Conservation (phyloP, 2,888 invertebrate genomes). For the Steromphala cineraria region DNA sequence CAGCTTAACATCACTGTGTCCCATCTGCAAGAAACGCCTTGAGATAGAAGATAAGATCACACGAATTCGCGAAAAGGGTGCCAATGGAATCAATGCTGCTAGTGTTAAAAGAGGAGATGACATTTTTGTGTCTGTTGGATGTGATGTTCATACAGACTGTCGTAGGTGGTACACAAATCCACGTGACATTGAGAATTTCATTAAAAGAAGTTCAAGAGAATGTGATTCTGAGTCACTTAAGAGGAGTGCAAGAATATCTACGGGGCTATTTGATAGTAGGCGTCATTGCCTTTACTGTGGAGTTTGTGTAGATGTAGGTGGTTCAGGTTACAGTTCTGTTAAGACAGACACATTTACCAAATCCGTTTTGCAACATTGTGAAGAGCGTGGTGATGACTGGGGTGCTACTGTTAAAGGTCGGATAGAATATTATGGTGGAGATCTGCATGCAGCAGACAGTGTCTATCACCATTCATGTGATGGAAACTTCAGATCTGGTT, state of each 20-base stretch:
- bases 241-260: conserved; percentile 19
- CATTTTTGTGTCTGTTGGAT: conserved; percentile 4
- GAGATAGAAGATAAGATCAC: neutral
- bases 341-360: neutral
- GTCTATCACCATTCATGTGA: conserved; percentile 31
- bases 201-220: neutral
- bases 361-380: neutral
- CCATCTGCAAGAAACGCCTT: conserved; percentile 6
- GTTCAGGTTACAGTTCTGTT: conserved; percentile 5
- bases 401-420: neutral
- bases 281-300: conserved; percentile 22
- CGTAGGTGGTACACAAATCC: conserved; percentile 17
- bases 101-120: conserved; percentile 21
- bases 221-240: neutral
- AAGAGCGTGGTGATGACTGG: neutral
- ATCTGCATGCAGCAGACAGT: conserved; percentile 33
- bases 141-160: conserved; percentile 15
- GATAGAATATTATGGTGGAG: neutral
- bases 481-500: conserved; percentile 24
- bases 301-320: neutral
- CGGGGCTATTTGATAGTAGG: conserved; percentile 18
- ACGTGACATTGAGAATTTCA: conserved; percentile 21
- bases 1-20: neutral
- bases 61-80: conserved; percentile 15
- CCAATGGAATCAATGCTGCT: conserved; percentile 25